Percentiles rank a stretch among this genome's conserved stretches.
Evolutionary conservation across 2,888 invertebrate genomes (phyloP).

Genomic region (Ennomos fuscantarius): DNA sequence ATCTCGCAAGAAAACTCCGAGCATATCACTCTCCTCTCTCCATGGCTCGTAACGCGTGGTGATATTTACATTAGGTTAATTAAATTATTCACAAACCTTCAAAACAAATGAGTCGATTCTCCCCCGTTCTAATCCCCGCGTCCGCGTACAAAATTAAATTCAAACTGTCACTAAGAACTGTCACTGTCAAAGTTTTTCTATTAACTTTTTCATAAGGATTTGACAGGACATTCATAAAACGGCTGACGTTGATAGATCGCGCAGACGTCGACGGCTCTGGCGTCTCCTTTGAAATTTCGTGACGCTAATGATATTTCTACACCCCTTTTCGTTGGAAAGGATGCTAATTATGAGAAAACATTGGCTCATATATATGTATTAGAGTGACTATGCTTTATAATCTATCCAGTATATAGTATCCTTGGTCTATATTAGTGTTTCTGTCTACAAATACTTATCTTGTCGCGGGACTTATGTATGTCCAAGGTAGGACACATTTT

Average conservation of each 20-base stretch:
- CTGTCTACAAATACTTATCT: too few species aligned
- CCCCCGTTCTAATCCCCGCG: conserved; percentile 47
- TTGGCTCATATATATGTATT: not conserved
- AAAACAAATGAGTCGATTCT: conserved; percentile 38
- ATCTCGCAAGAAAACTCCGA: too few species aligned
- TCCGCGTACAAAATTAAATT: conserved; percentile 68
- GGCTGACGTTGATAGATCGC: conserved; percentile 73
- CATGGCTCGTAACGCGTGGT: too few species aligned
- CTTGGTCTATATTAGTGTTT: too few species aligned
- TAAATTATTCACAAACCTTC: conserved; percentile 1
- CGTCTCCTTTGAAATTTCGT: conserved; percentile 38
- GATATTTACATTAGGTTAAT: too few species aligned
- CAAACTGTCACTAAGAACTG: conserved; percentile 70
- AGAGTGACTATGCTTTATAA: too few species aligned
- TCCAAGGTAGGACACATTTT: too few species aligned
- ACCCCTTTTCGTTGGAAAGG: conserved; percentile 19
- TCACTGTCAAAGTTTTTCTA: conserved; percentile 81
- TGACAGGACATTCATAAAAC: conserved; percentile 80
- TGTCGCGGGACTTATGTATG: too few species aligned
- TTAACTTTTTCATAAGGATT: conserved; percentile 79
- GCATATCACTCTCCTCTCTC: too few species aligned
- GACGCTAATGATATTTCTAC: conserved; percentile 40
- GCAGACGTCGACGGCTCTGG: conserved; percentile 38
- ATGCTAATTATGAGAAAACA: conserved; percentile 14
- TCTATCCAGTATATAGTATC: too few species aligned